Conservation (phyloP, 1,140 invertebrate species). For the Meloidogyne exigua region DNA sequence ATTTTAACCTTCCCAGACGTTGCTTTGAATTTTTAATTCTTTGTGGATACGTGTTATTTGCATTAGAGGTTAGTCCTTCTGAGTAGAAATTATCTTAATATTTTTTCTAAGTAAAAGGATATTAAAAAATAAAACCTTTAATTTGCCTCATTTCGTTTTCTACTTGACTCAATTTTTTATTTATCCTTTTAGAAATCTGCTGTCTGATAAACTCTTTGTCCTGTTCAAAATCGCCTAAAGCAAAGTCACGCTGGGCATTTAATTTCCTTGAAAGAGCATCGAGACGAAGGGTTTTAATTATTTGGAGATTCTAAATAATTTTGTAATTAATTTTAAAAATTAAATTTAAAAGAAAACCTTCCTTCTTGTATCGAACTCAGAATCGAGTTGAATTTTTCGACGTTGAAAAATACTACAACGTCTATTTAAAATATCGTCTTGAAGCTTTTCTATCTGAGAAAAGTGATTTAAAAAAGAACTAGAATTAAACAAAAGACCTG, state of each 20-base stretch:
- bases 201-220: background rate
- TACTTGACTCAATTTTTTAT: background rate
- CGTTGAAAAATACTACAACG: background rate
- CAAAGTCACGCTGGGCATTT: background rate
- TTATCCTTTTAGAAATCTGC: background rate
- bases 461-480: background rate
- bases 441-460: background rate
- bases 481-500: background rate
- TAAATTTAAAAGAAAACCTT: background rate
- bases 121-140: background rate
- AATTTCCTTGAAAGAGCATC: background rate
- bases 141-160: background rate
- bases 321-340: background rate
- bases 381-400: background rate
- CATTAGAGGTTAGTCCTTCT: background rate
- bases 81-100: background rate
- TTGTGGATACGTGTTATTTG: background rate
- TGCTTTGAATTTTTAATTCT: background rate
- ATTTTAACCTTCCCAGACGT: background rate
- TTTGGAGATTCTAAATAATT: constrained; percentile 1
- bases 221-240: background rate
- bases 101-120: no score
- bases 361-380: background rate
- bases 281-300: background rate
- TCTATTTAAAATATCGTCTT: background rate